Evolutionary conservation across 1,140 invertebrate genomes (phyloP), one percentile per base, ranked within the genome.

Genomic region (Drosophila lini): DNA sequence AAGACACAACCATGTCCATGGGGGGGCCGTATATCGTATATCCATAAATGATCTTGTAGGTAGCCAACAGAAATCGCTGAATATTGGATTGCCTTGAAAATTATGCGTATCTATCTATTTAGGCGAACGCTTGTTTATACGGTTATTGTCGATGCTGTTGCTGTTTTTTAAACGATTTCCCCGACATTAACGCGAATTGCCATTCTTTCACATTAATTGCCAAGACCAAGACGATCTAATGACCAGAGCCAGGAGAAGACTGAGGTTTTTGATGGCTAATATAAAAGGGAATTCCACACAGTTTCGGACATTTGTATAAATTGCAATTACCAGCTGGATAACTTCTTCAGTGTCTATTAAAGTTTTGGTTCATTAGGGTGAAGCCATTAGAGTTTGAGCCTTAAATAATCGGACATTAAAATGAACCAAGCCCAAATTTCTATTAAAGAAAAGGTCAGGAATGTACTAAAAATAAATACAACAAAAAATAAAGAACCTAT

Each of bases 31-130:
- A 53, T 48, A 48, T 48, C 52, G 31, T 22, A 52, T 53, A 34
- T 59, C 74, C 78, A 76, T 85, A 88, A 85, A 85, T 81, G 83
- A 79, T 85, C 84, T 88, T 85, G 77, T 85, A 79, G 83, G 82
- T 86, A 85, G 82, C 83, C 62, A 55, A 74, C 65, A 79, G 47
- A 68, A 58, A 88, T 76, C 56, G 63, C 62, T 68, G 53, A 60
- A 70, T 78, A 81, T 74, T 64, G 47, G 63, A 71, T 70, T 58
- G 67, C 34, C 65, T 58, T 22, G 13, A 44, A 50, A 71, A 71
- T 50, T 70, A 38, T 71, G 53, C 65, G 44, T 36, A 38, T 74
- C 53, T 48, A 38, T 74, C 53, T 74, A 73, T 73, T 73, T 53
- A 28, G 56, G 19, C 22, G 22, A 73, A 13, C 31, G 36, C 32